Evolutionary conservation across 2,113 vertebrate species (phyloP).

Genomic region (Petrocephalus zakoni): DNA sequence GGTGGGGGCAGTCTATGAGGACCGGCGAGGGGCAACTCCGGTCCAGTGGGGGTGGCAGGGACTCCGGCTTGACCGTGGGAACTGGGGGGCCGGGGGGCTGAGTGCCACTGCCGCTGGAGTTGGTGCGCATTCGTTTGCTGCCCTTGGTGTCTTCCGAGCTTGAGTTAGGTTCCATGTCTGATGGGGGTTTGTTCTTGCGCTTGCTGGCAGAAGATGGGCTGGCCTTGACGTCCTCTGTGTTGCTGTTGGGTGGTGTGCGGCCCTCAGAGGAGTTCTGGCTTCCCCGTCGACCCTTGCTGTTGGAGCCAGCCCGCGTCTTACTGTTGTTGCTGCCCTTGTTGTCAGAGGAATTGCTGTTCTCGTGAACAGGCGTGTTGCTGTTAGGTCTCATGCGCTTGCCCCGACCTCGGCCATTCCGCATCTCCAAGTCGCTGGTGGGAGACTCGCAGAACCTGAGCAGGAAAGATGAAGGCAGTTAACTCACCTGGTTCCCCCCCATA

Average conservation of each 20-base stretch:
- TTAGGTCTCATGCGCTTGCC: conserved; percentile 93
- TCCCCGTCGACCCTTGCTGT: conserved; percentile 89
- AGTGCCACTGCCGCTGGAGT: conserved; percentile 67
- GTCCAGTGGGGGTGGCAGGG: conserved; percentile 70
- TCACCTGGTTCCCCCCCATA: background rate
- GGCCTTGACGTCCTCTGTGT: conserved; percentile 85
- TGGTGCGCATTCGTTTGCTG: conserved; percentile 93
- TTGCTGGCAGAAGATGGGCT: conserved; percentile 88
- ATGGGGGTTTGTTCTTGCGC: conserved; percentile 88
- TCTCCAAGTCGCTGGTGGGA: conserved; percentile 94
- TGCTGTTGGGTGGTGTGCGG: conserved; percentile 75
- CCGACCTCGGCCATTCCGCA: conserved; percentile 89
- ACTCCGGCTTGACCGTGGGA: conserved; percentile 74
- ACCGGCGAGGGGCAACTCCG: conserved; percentile 89
- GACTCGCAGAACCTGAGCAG: conserved; percentile 90
- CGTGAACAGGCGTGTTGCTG: conserved; percentile 83
- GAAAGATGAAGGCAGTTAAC: background rate
- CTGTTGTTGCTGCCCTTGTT: conserved; percentile 83
- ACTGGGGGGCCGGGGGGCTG: conserved; percentile 49
- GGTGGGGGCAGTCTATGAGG: conserved; percentile 96
- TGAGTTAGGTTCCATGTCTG: conserved; percentile 96
- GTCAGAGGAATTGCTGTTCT: conserved; percentile 78
- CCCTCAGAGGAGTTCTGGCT: conserved; percentile 94
- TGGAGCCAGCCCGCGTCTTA: conserved; percentile 88
- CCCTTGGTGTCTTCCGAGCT: conserved; percentile 97